Evolutionary conservation across 1,140 invertebrate genomes (phyloP).

Genomic region (Drosophila teissieri): DNA sequence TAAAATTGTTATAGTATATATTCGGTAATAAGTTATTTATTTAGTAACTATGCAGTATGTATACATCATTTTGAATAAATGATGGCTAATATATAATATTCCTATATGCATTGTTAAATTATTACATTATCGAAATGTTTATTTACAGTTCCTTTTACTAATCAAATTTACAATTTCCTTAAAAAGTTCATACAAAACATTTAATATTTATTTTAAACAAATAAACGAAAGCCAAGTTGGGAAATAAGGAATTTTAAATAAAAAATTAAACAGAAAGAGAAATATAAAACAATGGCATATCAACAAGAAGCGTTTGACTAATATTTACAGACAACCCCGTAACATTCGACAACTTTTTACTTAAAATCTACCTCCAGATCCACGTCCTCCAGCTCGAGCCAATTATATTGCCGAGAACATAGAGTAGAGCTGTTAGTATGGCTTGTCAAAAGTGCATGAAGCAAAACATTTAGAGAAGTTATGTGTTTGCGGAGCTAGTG

Average conservation of each 20-base stretch:
- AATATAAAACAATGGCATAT: constrained; percentile 73
- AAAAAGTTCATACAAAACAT: constrained; percentile 67
- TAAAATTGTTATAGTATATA: neutral
- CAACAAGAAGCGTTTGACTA: constrained; percentile 80
- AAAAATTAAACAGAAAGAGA: constrained; percentile 57
- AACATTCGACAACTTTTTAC: constrained; percentile 65
- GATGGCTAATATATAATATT: constrained; percentile 75
- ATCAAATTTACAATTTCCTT: constrained; percentile 81
- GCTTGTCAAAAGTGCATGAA: constrained; percentile 63
- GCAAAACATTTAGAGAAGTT: constrained; percentile 48
- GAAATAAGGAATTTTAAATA: constrained; percentile 44
- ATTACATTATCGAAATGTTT: constrained; percentile 82
- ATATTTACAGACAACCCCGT: constrained; percentile 77
- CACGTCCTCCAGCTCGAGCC: constrained; percentile 44
- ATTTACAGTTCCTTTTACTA: constrained; percentile 77
- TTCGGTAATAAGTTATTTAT: constrained; percentile 82
- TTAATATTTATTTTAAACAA: constrained; percentile 68
- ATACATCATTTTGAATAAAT: constrained; percentile 72
- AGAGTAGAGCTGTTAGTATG: constrained; percentile 60
- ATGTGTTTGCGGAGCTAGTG: constrained; percentile 65
- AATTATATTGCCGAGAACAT: constrained; percentile 63
- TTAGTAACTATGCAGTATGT: constrained; percentile 77
- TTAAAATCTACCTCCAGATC: constrained; percentile 64
- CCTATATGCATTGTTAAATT: constrained; percentile 68
- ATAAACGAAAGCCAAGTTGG: constrained; percentile 63